Conservation (phyloP, 2,797 vertebrate genomes). For the Somateria mollissima region DNA sequence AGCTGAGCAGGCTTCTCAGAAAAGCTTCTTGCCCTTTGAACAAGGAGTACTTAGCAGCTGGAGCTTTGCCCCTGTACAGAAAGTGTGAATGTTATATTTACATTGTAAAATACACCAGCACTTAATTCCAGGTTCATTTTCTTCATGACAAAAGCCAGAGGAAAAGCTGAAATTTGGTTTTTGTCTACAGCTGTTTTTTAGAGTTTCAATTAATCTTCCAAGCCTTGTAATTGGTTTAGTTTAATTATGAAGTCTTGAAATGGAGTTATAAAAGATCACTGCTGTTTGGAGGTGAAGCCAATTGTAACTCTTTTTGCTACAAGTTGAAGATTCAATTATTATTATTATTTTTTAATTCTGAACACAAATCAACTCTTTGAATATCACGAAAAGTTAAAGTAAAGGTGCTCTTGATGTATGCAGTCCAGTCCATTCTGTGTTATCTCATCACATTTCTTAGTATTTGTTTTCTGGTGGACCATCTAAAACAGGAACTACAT, state of each 20-base stretch:
- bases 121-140: conserved; percentile 24
- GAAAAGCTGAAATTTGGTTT: neutral
- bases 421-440: neutral
- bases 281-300: neutral
- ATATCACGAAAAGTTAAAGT: neutral
- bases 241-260: neutral
- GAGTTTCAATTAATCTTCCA: neutral
- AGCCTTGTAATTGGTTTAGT: neutral
- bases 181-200: conserved; percentile 3
- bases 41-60: neutral
- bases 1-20: neutral
- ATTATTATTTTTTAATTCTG: neutral
- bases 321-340: neutral
- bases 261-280: neutral
- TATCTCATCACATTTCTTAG: neutral
- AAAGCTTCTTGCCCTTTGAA: neutral
- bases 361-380: neutral
- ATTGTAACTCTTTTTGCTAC: neutral
- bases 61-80: neutral
- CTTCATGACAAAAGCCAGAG: neutral
- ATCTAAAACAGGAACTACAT: neutral
- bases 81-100: neutral
- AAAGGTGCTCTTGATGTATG: neutral
- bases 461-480: neutral
- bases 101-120: neutral